Conservation (phyloP, 1,140 invertebrate species). For the Dendrolimus punctatus region DNA sequence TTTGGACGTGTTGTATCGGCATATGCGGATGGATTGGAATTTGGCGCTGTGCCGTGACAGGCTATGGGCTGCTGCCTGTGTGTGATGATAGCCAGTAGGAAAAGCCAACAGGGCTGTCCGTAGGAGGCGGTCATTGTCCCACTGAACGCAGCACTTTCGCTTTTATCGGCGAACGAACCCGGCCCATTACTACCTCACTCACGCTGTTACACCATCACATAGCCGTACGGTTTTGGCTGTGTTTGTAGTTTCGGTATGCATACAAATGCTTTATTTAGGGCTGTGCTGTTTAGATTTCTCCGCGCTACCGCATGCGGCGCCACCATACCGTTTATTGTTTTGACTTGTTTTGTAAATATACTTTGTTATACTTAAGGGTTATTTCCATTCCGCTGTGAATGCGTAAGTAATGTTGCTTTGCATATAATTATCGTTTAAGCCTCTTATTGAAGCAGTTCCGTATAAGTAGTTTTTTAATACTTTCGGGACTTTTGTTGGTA, state of each 20-base stretch:
- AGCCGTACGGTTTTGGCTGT: constrained; percentile 53
- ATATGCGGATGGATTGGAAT: not conserved
- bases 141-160: constrained; percentile 67
- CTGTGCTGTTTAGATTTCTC: constrained; percentile 61
- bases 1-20: too few relatives aligned
- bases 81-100: constrained; percentile 44
- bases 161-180: constrained; percentile 69
- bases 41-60: constrained; percentile 1
- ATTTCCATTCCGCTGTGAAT: too few relatives aligned
- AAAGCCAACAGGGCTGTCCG: constrained; percentile 34
- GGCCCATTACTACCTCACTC: constrained; percentile 61
- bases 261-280: constrained; percentile 57
- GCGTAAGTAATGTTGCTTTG: too few relatives aligned
- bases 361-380: not conserved
- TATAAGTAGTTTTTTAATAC: too few relatives aligned
- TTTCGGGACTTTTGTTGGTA: too few relatives aligned
- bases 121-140: constrained; percentile 68
- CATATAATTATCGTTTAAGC: too few relatives aligned
- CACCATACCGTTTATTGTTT: constrained; percentile 24
- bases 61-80: constrained; percentile 8
- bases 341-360: constrained; percentile 11
- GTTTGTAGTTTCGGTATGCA: constrained; percentile 52
- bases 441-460: too few relatives aligned
- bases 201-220: constrained; percentile 62
- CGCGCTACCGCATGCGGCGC: constrained; percentile 23